Percentiles rank a stretch among this genome's conserved stretches.
Conservation (phyloP, 2,113 vertebrate species). For the Dromiciops gliroides region DNA sequence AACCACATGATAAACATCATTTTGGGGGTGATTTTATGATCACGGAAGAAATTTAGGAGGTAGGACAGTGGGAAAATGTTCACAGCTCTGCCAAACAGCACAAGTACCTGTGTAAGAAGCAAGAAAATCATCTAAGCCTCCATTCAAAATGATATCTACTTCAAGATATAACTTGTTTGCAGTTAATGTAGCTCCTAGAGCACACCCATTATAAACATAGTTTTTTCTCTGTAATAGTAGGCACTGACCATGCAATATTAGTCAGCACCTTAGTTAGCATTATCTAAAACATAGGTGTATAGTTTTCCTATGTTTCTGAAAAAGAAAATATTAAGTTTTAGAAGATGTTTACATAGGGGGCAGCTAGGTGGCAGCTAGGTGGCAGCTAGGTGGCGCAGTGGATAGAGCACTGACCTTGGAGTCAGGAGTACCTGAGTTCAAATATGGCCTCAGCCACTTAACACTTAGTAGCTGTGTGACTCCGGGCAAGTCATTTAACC, state of each 20-base stretch:
- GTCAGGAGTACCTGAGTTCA: too few relatives aligned
- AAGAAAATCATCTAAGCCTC: background rate
- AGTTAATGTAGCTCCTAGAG: rapidly evolving
- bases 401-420: too few relatives aligned
- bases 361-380: too few relatives aligned
- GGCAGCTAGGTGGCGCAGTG: too few relatives aligned
- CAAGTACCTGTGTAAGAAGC: slow-evolving; percentile 89
- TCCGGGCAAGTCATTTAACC: too few relatives aligned
- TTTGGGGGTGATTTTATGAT: slow-evolving; percentile 98
- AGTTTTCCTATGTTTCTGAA: slow-evolving; percentile 37
- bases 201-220: background rate
- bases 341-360: background rate
- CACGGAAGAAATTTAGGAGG: slow-evolving; percentile 98
- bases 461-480: too few relatives aligned
- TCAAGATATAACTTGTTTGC: background rate
- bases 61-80: slow-evolving; percentile 98
- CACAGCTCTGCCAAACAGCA: slow-evolving; percentile 94
- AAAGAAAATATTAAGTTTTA: background rate
- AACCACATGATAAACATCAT: slow-evolving; percentile 99
- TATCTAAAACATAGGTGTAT: background rate
- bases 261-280: background rate
- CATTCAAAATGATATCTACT: background rate
- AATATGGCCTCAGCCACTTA: too few relatives aligned
- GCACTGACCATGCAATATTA: rapidly evolving
- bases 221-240: background rate